phyloP scores from a whole-genome alignment of 2,888 invertebrate genomes.

The Megalurothrips usitatus region DNA sequence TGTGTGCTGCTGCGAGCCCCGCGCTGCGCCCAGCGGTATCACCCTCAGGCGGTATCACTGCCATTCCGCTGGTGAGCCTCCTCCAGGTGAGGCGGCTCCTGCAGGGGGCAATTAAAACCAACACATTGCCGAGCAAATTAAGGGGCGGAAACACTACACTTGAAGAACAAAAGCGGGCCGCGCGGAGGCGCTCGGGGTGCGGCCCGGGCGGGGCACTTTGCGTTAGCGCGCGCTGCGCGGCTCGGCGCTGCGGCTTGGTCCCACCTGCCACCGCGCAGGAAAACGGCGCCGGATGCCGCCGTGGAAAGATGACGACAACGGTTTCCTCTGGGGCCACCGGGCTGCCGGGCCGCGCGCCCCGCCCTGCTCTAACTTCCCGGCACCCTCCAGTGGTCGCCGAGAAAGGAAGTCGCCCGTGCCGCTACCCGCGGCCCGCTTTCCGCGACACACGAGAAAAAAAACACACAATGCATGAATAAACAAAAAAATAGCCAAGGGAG shows the following conservation, averaged over 20 bases:
- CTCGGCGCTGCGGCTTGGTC: neutral
- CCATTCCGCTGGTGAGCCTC: no score
- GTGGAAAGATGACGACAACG: constrained; percentile 11
- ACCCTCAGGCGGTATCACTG: no score
- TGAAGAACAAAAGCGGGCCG: neutral
- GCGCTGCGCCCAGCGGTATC: no score
- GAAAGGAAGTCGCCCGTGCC: no score
- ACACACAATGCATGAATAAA: no score
- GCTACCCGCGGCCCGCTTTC: no score
- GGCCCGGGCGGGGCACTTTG: neutral
- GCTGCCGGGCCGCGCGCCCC: neutral
- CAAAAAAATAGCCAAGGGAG: no score
- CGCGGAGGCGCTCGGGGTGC: neutral
- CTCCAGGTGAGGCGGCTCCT: neutral
- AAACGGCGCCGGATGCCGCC: constrained; percentile 2
- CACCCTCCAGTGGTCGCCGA: no score
- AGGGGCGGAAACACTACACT: neutral
- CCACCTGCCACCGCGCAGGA: neutral
- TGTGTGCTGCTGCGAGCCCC: no score
- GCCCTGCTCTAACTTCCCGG: neutral
- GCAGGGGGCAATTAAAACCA: constrained; percentile 10
- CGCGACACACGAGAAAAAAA: no score
- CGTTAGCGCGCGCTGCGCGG: constrained; percentile 5
- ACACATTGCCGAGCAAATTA: constrained; percentile 12
- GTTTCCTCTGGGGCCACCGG: neutral